Evolutionary conservation across 2,113 vertebrate species (phyloP), one percentile per base, ranked within the genome.

Genomic region (Steatornis caripensis): DNA sequence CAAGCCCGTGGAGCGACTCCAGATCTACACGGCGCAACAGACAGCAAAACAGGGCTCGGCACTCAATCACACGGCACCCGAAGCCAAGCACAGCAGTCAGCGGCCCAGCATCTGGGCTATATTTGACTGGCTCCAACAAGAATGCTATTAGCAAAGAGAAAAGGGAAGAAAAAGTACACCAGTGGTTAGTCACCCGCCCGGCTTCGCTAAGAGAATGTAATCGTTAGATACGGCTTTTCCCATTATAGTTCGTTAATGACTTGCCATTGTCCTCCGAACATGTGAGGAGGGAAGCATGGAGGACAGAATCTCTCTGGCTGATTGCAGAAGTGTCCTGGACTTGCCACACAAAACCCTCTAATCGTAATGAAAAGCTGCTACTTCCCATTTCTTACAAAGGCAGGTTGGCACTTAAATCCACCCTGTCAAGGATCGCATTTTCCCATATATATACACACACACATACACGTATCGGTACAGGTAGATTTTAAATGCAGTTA

Each of bases 181-280:
- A 11, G 88, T 6, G 62, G 79, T 80, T 90, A 58, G 82, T 89
- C 88, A 76, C 87, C 74, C 24, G 1, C 71, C 91, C 70, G 3
- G 93, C 80, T 93, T 68, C 11, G 53, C 89, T 78, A 90, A 95
- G 87, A 66, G 83, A 96, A 93, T 92, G 95, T 41, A 61, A 80
- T 81, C 61, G 39, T 91, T 93, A 95, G 95, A 95, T 91, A 96
- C 4, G 86, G 79, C 64, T 81, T 94, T 96, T 93, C 92, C 87
- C 77, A 95, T 96, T 96, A 93, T 54, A 55, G 82, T 39, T 55
- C n/a, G 30, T 82, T 95, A 95, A 95, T 93, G 96, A 94, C 62
- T 94, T 92, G 92, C 95, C 84, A 89, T 96, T 96, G 94, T 97
- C 93, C 94, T 94, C 94, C 2, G 5, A 91, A 19, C 45, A 4